These are phyloP conservation scores for Scaeva pyrastri DNA, from an alignment of 2,888 invertebrate species.

Conservation along the genomic window DNA sequence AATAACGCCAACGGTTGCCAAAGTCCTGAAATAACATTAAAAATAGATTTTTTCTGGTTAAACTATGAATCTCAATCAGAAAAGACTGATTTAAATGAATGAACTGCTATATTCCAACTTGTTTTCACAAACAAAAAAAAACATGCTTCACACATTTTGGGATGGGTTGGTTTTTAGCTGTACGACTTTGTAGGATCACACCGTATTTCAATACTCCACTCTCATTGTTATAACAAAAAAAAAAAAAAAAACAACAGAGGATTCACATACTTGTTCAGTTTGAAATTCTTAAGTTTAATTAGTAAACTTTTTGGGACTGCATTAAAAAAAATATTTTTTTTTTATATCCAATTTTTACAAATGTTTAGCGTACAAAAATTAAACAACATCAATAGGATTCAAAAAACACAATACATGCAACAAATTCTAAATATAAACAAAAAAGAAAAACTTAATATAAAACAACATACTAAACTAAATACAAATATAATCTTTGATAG, in stretches of 20 bases:
- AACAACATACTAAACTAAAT: not conserved
- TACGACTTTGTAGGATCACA: not conserved
- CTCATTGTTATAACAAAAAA: not conserved
- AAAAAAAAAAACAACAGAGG: not conserved
- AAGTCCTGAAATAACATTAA: slow-evolving; percentile 80
- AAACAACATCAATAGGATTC: slow-evolving; percentile 13
- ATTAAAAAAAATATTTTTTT: not conserved
- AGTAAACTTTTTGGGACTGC: not conserved
- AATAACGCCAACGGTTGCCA: slow-evolving; percentile 83
- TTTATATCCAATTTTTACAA: slow-evolving; percentile 2
- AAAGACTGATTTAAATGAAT: slow-evolving; percentile 35
- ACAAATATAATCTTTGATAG: slow-evolving; percentile 5
- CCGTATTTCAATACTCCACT: not conserved
- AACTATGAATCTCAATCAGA: slow-evolving; percentile 55
- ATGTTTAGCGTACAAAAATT: not conserved
- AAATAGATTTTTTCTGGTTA: slow-evolving; percentile 44
- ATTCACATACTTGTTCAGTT: slow-evolving; percentile 1
- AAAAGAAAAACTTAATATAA: slow-evolving; percentile 46
- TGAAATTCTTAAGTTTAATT: not conserved
- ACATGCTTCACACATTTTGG: slow-evolving; percentile 38
- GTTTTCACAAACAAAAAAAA: slow-evolving; percentile 9
- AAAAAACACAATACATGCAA: slow-evolving; percentile 60
- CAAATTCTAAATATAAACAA: slow-evolving; percentile 25
- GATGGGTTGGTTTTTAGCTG: not conserved
- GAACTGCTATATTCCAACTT: not conserved